These are phyloP conservation scores for Brachypodius melanocephalos DNA, from an alignment of 2,113 vertebrate genomes.

Conservation along the genomic window DNA sequence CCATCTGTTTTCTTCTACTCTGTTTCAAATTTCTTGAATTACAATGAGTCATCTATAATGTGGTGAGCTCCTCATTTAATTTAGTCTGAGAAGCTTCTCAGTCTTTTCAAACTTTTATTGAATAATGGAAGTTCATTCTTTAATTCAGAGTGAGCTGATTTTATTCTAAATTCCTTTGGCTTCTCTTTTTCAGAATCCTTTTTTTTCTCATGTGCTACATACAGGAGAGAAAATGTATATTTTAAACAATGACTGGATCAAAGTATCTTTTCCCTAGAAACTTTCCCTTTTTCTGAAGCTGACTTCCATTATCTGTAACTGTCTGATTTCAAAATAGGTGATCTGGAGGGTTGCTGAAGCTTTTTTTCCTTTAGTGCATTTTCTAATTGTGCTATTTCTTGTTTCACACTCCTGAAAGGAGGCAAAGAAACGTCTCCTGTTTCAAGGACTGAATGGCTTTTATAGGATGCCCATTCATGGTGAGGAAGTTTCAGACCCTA, in stretches of 20 bases:
- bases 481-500: background rate
- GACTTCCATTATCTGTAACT: background rate
- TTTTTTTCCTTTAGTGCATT: background rate
- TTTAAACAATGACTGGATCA: background rate
- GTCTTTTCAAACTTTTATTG: background rate
- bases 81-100: background rate
- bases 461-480: background rate
- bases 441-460: background rate
- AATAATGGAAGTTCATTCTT: background rate
- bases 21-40: background rate
- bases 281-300: background rate
- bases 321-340: background rate
- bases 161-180: background rate
- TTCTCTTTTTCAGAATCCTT: background rate
- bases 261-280: background rate
- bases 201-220: background rate
- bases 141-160: background rate
- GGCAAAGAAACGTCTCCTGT: background rate
- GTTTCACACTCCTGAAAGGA: background rate
- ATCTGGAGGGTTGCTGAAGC: background rate
- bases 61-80: background rate
- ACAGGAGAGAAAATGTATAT: background rate
- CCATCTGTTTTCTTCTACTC: conserved; percentile 2
- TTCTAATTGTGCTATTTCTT: background rate
- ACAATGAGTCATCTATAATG: background rate